Percentiles rank a stretch among this genome's conserved stretches.
Conservation (phyloP, 2,113 vertebrate genomes). For the Halcyon senegalensis region DNA sequence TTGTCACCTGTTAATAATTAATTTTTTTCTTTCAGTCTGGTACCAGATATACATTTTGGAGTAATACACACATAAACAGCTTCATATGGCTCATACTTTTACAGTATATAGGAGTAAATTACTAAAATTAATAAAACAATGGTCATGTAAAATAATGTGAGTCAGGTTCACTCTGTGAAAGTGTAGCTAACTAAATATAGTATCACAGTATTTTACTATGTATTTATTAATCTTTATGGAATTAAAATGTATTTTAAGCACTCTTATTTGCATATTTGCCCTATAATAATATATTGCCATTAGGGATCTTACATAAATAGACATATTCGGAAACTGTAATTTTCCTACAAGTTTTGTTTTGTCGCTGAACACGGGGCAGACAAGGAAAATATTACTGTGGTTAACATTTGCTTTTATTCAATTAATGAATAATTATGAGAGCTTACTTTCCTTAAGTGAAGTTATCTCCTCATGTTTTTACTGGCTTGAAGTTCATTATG, state of each 20-base stretch:
- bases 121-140: background rate
- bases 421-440: constrained; percentile 70
- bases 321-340: background rate
- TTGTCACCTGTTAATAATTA: background rate
- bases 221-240: background rate
- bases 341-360: constrained; percentile 21
- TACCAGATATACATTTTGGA: background rate
- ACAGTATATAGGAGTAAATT: background rate
- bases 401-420: constrained; percentile 47
- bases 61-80: background rate
- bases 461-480: constrained; percentile 47
- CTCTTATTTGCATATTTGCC: background rate
- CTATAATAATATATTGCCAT: background rate
- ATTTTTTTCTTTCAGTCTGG: background rate
- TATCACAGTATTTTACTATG: background rate
- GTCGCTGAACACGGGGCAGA: background rate
- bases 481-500: constrained; percentile 51
- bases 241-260: constrained; percentile 25
- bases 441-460: constrained; percentile 45
- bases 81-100: background rate
- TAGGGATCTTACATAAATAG: constrained; percentile 1
- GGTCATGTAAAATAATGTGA: background rate
- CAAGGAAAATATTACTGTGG: constrained; percentile 26
- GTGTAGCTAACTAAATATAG: background rate
- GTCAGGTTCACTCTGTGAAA: background rate